Base-by-base conservation (phyloP, 2,888 invertebrate genomes). In the Encarsia formosa region DNA sequence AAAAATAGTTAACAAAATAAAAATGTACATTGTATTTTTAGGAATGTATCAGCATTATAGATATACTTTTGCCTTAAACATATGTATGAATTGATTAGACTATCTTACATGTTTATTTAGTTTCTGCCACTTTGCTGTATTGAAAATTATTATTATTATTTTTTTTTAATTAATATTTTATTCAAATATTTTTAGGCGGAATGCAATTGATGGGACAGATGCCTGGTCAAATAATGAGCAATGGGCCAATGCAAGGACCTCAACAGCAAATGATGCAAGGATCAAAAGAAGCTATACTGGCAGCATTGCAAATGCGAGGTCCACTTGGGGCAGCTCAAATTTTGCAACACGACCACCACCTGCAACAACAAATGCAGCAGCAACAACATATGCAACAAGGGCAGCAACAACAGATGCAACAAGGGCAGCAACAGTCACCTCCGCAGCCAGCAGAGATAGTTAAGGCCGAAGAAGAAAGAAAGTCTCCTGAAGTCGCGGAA, bases 401-500 rank as follows among this genome's bases (percentile, higher is more conserved):
- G 4, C 63, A 64, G 23, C 69, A 67, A 38, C 49, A 29, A 34
- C 49, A 31, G 20, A 34, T 23, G 13, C 49, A 29, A 15, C 46
- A 24, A n/a, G 41, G 37, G 26, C 49, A 44, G 2, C 49, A 67
- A 45, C 58, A 60, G 42, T 45, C 59, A 15, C 57, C 60, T 4
- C 32, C 54, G 39, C 56, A 50, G 20, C 54, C 42, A 16, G 54
- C 49, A 42, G 60, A 52, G 16, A 52, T 51, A 18, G 41, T 44
- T 5, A 48, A 52, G 35, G 38, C 53, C 26, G 43, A 61, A 16
- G 67, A 63, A 43, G 67, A 66, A 18, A 76, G 78, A 39, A 59
- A 69, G 18, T 79, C 79, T 58, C 77, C 80, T 1, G 79, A 80
- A 63, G 88, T 88, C 3, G 89, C 86, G 15, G 90, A 90, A 74